Evolutionary conservation across 2,113 vertebrate genomes (phyloP).

Genomic region (Mionectes macconnelli): DNA sequence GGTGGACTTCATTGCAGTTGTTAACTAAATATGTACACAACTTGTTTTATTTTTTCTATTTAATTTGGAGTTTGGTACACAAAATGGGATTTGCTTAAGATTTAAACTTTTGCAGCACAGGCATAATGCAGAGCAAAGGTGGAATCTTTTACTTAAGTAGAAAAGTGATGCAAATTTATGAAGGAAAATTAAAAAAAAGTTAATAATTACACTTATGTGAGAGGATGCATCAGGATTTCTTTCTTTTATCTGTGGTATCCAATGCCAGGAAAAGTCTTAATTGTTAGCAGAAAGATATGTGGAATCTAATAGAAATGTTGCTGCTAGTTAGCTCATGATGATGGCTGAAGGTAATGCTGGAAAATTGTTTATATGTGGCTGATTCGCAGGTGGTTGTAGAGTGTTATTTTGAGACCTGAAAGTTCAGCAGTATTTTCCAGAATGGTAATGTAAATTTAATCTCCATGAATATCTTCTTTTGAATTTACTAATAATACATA

Average conservation of each 20-base stretch:
- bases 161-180: not conserved
- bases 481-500: not conserved
- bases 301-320: not conserved
- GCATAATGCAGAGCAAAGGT: not conserved
- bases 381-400: not conserved
- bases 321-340: not conserved
- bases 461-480: not conserved
- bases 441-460: not conserved
- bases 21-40: not conserved
- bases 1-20: not conserved
- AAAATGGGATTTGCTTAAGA: not conserved
- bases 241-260: not conserved
- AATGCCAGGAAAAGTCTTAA: not conserved
- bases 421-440: not conserved
- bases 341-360: not conserved
- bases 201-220: not conserved
- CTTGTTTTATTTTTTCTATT: not conserved
- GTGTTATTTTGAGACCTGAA: not conserved
- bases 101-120: not conserved
- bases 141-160: not conserved
- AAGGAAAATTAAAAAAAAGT: not conserved
- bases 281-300: not conserved
- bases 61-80: not conserved
- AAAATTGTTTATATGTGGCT: not conserved
- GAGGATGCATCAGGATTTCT: not conserved